Conservation (phyloP, 64 coral and sea anemone species). For the Trachythela sp. region DNA sequence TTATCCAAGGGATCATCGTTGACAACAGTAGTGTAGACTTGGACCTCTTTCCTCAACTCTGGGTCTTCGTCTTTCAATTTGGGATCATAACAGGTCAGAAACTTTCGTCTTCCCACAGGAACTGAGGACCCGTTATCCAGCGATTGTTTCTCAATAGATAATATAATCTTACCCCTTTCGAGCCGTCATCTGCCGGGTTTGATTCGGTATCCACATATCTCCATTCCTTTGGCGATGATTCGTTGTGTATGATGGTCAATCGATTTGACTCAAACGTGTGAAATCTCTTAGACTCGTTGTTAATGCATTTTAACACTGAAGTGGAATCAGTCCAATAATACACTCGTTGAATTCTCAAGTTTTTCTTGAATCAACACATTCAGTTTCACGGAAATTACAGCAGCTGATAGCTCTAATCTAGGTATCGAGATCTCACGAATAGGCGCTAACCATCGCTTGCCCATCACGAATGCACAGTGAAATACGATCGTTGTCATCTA, state of each 20-base stretch:
- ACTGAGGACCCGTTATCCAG: not conserved
- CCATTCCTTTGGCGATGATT: not conserved
- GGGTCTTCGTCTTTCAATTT: not conserved
- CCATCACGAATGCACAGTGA: not conserved
- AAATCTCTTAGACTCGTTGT: conserved; percentile 7
- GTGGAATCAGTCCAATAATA: conserved; percentile 7
- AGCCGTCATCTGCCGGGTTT: not conserved
- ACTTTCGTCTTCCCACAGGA: not conserved
- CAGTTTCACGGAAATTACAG: not conserved
- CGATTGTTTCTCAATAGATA: not conserved
- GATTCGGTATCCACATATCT: not conserved
- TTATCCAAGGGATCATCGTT: not conserved
- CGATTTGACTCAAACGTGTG: conserved; percentile 6
- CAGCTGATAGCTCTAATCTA: not conserved
- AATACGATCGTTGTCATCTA: too few species aligned
- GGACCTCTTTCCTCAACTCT: not conserved
- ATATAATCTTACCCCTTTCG: not conserved
- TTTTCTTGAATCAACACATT: not conserved
- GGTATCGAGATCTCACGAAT: not conserved
- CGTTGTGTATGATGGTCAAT: not conserved
- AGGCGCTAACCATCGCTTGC: not conserved
- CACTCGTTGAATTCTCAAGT: not conserved
- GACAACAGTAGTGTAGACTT: not conserved
- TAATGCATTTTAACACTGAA: not conserved
- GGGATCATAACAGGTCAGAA: not conserved